Percentiles rank a stretch among this genome's conserved stretches.
These are phyloP conservation scores for Yponomeuta malinellus DNA, from an alignment of 2,888 invertebrate species.

Conservation along the genomic window DNA sequence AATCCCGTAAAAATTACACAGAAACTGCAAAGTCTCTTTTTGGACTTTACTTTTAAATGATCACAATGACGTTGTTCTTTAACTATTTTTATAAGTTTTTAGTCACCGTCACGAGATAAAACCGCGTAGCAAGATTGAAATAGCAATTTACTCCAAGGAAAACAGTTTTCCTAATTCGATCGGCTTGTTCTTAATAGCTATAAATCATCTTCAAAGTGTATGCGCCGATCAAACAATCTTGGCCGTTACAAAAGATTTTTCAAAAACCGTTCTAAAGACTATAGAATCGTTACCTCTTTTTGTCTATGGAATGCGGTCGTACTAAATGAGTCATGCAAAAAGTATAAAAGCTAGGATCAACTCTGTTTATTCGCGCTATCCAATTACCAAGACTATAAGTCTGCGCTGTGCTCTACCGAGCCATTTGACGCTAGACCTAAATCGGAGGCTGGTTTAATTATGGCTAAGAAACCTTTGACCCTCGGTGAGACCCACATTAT, in stretches of 20 bases:
- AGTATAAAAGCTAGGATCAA: slow-evolving; percentile 39
- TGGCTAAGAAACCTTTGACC: slow-evolving; percentile 33
- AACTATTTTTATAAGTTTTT: neutral
- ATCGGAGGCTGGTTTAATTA: slow-evolving; percentile 33
- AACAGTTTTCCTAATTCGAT: slow-evolving; percentile 49
- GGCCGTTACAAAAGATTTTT: slow-evolving; percentile 25
- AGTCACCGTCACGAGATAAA: neutral
- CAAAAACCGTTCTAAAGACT: too few species aligned
- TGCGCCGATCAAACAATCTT: slow-evolving; percentile 30
- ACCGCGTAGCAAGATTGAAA: slow-evolving; percentile 17
- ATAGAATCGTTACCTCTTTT: neutral
- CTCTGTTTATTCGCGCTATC: slow-evolving; percentile 22
- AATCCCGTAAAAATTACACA: too few species aligned
- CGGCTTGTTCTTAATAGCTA: slow-evolving; percentile 43
- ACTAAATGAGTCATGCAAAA: slow-evolving; percentile 10
- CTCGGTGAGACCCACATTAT: slow-evolving; percentile 36
- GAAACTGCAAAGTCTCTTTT: too few species aligned
- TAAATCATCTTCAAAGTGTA: slow-evolving; percentile 48
- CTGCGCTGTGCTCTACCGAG: slow-evolving; percentile 28
- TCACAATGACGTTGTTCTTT: neutral
- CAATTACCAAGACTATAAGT: slow-evolving; percentile 57
- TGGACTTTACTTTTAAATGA: too few species aligned
- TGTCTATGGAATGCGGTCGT: neutral
- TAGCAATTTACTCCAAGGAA: slow-evolving; percentile 38
- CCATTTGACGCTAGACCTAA: slow-evolving; percentile 32